Percentiles rank a stretch among this genome's conserved stretches.
Evolutionary conservation across 1,140 invertebrate genomes (phyloP).

Genomic region (Conus betulinus): DNA sequence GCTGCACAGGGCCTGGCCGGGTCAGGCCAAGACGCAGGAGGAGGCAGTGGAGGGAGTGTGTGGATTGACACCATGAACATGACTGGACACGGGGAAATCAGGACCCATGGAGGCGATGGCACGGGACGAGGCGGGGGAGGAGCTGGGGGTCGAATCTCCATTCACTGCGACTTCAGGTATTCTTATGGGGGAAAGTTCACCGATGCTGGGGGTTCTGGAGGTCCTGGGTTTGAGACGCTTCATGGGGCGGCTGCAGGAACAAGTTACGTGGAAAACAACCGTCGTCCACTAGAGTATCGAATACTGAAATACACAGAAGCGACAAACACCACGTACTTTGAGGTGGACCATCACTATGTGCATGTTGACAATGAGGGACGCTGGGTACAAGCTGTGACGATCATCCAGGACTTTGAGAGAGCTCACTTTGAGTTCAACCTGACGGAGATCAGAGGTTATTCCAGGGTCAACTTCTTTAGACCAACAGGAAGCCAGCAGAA

Average conservation of each 20-base stretch:
- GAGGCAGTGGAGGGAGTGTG: slow-evolving; percentile 64
- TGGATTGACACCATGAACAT: slow-evolving; percentile 64
- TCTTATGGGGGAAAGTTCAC: slow-evolving; percentile 61
- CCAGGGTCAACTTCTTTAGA: slow-evolving; percentile 57
- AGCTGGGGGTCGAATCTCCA: slow-evolving; percentile 59
- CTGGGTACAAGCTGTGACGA: slow-evolving; percentile 55
- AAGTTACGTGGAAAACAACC: slow-evolving; percentile 65
- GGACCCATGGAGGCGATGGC: slow-evolving; percentile 52
- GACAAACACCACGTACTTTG: slow-evolving; percentile 59
- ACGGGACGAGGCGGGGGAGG: slow-evolving; percentile 54
- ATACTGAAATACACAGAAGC: slow-evolving; percentile 61
- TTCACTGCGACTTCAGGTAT: slow-evolving; percentile 64
- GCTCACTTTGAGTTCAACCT: slow-evolving; percentile 62
- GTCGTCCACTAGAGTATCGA: slow-evolving; percentile 63
- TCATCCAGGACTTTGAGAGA: slow-evolving; percentile 62
- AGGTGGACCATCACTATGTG: slow-evolving; percentile 64
- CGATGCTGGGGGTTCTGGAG: slow-evolving; percentile 60
- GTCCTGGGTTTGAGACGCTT: slow-evolving; percentile 25
- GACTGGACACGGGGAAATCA: slow-evolving; percentile 65
- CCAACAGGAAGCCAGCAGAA: slow-evolving; percentile 43
- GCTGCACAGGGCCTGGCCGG: slow-evolving; percentile 57
- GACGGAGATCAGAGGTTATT: slow-evolving; percentile 58
- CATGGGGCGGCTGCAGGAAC: slow-evolving; percentile 64
- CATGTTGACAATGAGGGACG: slow-evolving; percentile 63
- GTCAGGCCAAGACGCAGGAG: slow-evolving; percentile 54